Base-by-base conservation (phyloP, 2,888 invertebrate genomes). In the Drosophila pseudotalamancana region DNA sequence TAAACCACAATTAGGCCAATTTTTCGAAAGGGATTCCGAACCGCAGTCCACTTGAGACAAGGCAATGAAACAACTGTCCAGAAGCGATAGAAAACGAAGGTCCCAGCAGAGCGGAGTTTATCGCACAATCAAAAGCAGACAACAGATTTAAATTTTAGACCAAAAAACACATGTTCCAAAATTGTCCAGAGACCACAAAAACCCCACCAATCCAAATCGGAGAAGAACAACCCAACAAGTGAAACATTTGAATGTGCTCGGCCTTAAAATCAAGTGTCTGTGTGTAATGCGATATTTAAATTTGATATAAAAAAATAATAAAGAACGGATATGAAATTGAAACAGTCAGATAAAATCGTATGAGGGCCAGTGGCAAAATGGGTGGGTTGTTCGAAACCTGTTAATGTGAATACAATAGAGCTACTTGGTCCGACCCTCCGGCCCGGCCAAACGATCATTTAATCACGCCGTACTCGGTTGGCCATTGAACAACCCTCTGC, bases 201-300 rank as follows among this genome's bases (percentile, higher is more conserved):
- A 35, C 14, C 29, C 18, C 35, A 49, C 56, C 61, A 23, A 54
- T 48, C 54, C 21, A 23, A 34, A 32, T 19, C 42, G 34, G 56
- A 50, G 46, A 62, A 32, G 12, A 12, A 29, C 18, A 34, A 14
- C 40, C 54, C 40, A 66, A 67, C 81, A 87, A 86, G 84, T 86
- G 80, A 79, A 86, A 67, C 75, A 84, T 84, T 81, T 87, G 40
- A 81, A 87, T 81, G 59, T 27, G 62, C 23, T 45, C 51, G 64
- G 69, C 71, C 77, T 71, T 77, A 77, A 80, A 87, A 70, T 76
- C 83, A 83, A 83, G 86, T 83, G 88, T 56, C 77, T 79, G 86
- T 67, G 39, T 74, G 83, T 83, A 83, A 83, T 83, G 86, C 88
- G 83, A 83, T 83, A 83, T 83, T 86, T 83, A 82, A 83, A 83